Evolutionary conservation across 1,140 invertebrate species (phyloP).

Genomic region (Adoxophyes honmai): DNA sequence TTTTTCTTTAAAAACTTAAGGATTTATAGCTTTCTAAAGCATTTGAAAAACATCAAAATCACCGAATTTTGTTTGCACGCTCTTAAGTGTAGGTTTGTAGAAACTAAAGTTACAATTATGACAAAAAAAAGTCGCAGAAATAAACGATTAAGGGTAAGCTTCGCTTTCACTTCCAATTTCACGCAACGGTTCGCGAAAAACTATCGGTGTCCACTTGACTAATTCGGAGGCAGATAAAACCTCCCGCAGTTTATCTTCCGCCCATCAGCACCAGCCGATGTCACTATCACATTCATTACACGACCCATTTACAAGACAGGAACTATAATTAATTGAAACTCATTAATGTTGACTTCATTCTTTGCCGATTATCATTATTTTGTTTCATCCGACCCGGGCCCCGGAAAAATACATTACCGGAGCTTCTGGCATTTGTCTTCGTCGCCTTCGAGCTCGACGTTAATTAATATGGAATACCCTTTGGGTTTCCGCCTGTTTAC

Average conservation of each 20-base stretch:
- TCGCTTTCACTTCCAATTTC: too few species aligned
- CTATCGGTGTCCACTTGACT: not conserved
- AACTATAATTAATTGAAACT: slow-evolving; percentile 63
- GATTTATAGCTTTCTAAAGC: too few species aligned
- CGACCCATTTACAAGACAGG: slow-evolving; percentile 14
- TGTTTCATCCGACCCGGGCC: slow-evolving; percentile 60
- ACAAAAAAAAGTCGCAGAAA: too few species aligned
- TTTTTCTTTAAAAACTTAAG: too few species aligned
- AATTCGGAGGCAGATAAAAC: not conserved
- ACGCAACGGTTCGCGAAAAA: not conserved
- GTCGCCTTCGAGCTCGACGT: slow-evolving; percentile 61
- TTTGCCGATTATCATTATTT: slow-evolving; percentile 76
- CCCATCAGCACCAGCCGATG: slow-evolving; percentile 4
- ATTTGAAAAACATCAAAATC: too few species aligned
- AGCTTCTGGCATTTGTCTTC: slow-evolving; percentile 68
- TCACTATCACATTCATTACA: slow-evolving; percentile 20
- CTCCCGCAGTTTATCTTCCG: not conserved
- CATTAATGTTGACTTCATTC: slow-evolving; percentile 74
- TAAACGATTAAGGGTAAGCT: too few species aligned
- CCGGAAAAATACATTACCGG: slow-evolving; percentile 73
- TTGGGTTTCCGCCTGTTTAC: slow-evolving; percentile 60
- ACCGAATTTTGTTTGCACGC: too few species aligned
- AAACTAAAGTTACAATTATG: too few species aligned
- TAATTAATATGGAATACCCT: slow-evolving; percentile 77
- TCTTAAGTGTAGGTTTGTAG: too few species aligned